Evolutionary conservation across 2,888 invertebrate species (phyloP).

Genomic region (Euplexia lucipara): DNA sequence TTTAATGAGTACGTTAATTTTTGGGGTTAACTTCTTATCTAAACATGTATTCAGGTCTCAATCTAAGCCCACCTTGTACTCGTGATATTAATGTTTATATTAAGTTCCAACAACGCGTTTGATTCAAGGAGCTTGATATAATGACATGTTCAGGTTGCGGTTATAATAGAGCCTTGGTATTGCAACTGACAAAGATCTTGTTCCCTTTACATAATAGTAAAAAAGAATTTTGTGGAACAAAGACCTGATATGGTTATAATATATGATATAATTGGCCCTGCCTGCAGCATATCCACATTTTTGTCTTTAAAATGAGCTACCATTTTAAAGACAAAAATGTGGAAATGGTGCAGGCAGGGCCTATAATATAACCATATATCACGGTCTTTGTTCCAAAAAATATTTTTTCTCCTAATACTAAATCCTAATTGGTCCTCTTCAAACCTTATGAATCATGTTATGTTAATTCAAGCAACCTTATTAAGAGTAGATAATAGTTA

Average conservation of each 20-base stretch:
- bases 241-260: not conserved
- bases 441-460: no score
- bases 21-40: not conserved
- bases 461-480: no score
- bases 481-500: no score
- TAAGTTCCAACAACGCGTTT: constrained; percentile 38
- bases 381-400: no score
- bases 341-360: no score
- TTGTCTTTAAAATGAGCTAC: no score
- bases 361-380: no score
- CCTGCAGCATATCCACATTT: not conserved
- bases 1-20: not conserved
- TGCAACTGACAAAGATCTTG: constrained; percentile 26
- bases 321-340: no score
- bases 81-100: constrained; percentile 26
- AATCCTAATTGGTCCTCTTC: no score
- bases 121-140: constrained; percentile 43
- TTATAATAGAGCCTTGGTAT: constrained; percentile 47
- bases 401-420: no score
- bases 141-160: constrained; percentile 47
- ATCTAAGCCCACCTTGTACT: constrained; percentile 1
- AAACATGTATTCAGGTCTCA: constrained; percentile 19
- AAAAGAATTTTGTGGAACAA: constrained; percentile 1
- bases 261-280: not conserved
- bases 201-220: constrained; percentile 12